Evolutionary conservation across 2,888 invertebrate species (phyloP).

Genomic region (Parasteatoda lunata): DNA sequence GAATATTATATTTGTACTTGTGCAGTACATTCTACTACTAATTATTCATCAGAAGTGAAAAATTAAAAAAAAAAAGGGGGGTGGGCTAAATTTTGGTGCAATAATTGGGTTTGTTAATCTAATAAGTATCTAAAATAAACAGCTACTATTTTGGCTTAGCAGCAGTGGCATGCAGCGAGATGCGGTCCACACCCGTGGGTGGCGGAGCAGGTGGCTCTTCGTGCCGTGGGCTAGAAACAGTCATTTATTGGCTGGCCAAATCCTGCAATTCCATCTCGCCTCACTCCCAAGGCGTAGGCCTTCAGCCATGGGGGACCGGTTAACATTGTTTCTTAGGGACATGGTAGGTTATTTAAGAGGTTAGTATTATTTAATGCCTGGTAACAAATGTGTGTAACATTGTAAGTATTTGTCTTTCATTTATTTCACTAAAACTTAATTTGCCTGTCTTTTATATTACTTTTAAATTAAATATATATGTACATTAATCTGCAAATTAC

Average conservation of each 20-base stretch:
- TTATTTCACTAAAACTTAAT: no score
- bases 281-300: constrained; percentile 63
- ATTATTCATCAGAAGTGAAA: constrained; percentile 17
- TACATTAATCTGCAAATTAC: no score
- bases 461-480: no score
- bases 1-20: no score
- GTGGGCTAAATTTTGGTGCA: not conserved
- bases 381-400: constrained; percentile 21
- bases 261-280: constrained; percentile 68
- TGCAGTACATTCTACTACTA: constrained; percentile 17
- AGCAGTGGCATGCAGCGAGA: constrained; percentile 10
- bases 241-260: constrained; percentile 60
- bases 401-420: constrained; percentile 23
- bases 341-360: constrained; percentile 23
- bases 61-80: not conserved
- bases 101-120: not conserved
- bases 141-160: constrained; percentile 43
- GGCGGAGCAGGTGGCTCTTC: constrained; percentile 69
- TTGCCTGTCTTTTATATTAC: no score
- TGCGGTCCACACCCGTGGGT: constrained; percentile 68
- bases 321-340: constrained; percentile 23
- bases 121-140: not conserved
- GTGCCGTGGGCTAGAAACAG: constrained; percentile 70
- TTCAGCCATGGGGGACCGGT: constrained; percentile 50
- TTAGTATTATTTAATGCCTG: constrained; percentile 30